Evolutionary conservation across 2,888 invertebrate species (phyloP), one percentile per base, ranked within the genome.

Genomic region (Yponomeuta cagnagella): DNA sequence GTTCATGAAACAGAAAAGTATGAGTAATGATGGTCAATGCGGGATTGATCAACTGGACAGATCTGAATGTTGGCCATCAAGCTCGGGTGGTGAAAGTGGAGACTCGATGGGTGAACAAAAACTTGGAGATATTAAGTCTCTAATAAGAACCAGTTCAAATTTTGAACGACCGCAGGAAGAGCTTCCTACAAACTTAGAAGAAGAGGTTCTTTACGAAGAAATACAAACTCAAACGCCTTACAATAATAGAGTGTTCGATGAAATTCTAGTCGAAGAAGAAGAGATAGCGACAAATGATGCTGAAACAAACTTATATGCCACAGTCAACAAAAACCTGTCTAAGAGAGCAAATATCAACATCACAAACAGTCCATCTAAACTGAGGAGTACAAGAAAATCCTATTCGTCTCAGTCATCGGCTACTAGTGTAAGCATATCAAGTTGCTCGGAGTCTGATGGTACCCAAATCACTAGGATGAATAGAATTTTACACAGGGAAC

Each of bases 1-100:
- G 75, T 97, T 97, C 82, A 97, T 97, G 93, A 97, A 97, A 85
- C 97, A 97, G 82, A 97, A 97, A 84, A 97, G 96, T 83, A 94
- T 94, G 89, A 96, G 96, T 75, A 95, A 95, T 71, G 96, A 96
- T 83, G 95, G 95, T 72, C 95, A 95, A 77, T 93, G 94, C 77
- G 94, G 94, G 71, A 94, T 96, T 92, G 96, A 96, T 83, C 96
- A 96, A 75, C 94, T 96, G 66, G 91, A 92, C 74, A 81, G 89
- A 75, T 96, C 96, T 1, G 95, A 96, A 77, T 96, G 96, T 80
- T 96, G 96, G 96, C 96, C 96, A 4, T 94, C 93, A 31, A 94
- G 94, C 76, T 93, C 93, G 72, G 94, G 94, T 73, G 94, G 94
- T 65, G 93, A 93, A 76, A 94, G 94, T 74, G 94, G 93, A 68